Conservation (phyloP, 2,888 invertebrate genomes). For the Stenolophus ochropezus region DNA sequence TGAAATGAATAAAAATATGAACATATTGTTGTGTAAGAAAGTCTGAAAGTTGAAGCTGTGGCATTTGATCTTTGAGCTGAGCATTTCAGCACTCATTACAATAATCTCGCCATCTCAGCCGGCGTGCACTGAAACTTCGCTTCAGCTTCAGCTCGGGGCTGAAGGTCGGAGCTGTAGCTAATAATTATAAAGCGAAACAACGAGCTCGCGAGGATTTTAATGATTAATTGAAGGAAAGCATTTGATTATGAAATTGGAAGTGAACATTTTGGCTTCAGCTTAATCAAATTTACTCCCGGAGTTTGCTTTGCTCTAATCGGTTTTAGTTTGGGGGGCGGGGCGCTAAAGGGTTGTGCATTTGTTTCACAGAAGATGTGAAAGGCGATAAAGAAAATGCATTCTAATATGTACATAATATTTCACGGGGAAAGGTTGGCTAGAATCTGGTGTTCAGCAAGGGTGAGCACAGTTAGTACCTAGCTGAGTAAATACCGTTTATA, state of each 20-base stretch:
- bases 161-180: not conserved
- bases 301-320: conserved; percentile 41
- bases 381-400: no score
- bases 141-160: not conserved
- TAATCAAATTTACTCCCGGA: conserved; percentile 25
- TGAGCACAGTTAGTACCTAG: no score
- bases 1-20: no score
- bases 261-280: conserved; percentile 41
- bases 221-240: conserved; percentile 46
- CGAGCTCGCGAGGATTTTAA: conserved; percentile 10
- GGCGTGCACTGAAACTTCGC: no score
- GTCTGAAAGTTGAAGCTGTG: not conserved
- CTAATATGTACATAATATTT: no score
- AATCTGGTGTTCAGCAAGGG: no score
- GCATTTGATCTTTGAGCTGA: not conserved
- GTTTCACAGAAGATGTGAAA: no score
- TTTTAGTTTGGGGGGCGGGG: conserved; percentile 10
- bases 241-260: conserved; percentile 48
- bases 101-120: not conserved
- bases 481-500: no score
- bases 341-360: not conserved
- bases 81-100: not conserved
- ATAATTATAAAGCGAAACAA: conserved; percentile 50
- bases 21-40: not conserved
- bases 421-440: no score